These are phyloP conservation scores for Clostera curtula DNA, from an alignment of 2,888 invertebrate species.

Conservation along the genomic window DNA sequence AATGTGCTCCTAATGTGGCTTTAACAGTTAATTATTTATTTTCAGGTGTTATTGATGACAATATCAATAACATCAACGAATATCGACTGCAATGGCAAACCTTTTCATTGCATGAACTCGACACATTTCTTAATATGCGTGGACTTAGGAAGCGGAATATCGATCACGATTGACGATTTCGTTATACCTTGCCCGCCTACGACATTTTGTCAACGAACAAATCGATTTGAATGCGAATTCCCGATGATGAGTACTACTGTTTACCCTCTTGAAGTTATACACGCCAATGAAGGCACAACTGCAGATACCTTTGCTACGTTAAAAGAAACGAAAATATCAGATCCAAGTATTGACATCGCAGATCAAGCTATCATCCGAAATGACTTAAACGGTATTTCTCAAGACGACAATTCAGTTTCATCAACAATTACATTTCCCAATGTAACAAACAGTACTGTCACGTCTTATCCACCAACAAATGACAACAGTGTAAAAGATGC, in stretches of 20 bases:
- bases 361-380: too few species aligned
- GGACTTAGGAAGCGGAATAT: slow-evolving; percentile 54
- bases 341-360: too few species aligned
- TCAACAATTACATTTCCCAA: too few species aligned
- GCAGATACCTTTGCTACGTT: too few species aligned
- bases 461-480: too few species aligned
- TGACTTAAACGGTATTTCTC: too few species aligned
- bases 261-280: slow-evolving; percentile 9
- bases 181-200: slow-evolving; percentile 50
- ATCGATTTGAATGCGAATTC: slow-evolving; percentile 59
- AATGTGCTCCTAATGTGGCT: not conserved
- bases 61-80: slow-evolving; percentile 34
- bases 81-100: slow-evolving; percentile 59
- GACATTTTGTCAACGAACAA: slow-evolving; percentile 43
- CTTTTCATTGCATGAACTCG: slow-evolving; percentile 61
- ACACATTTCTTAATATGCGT: slow-evolving; percentile 70
- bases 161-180: slow-evolving; percentile 53
- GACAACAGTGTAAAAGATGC: too few species aligned
- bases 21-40: slow-evolving; percentile 12
- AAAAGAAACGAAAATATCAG: too few species aligned
- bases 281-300: slow-evolving; percentile 11
- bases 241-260: slow-evolving; percentile 11
- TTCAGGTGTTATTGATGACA: slow-evolving; percentile 40
- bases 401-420: too few species aligned
- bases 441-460: too few species aligned